Base-by-base conservation (phyloP, 2,888 invertebrate genomes). In the Eristalis arbustorum region DNA sequence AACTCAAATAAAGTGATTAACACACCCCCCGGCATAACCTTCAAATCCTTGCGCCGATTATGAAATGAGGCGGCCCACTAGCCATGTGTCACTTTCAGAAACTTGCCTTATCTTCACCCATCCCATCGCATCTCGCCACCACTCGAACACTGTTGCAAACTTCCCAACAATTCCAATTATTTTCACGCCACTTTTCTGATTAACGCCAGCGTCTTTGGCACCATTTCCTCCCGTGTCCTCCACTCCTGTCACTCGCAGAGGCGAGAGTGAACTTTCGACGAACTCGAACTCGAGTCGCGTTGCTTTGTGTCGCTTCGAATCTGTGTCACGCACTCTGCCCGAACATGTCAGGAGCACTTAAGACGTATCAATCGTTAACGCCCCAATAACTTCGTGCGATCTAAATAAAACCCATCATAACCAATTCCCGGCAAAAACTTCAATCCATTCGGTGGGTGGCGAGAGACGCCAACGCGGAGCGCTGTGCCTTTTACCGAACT, bases 331-430 rank as follows among this genome's bases (percentile, higher is more conserved):
- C 75, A 76, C 78, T 71, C 34, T 49, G 78, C 74, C 25, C 49
- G 42, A 87, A 76, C 84, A 74, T 61, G 78, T 79, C 83, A 87
- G 66, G 18, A 71, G 75, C 87, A 87, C 82, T 87, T 87, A 83
- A 72, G 63, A 63, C 82, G 75, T 78, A 87, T 83, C 82, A 87
- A 72, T 79, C 75, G 74, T 79, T 67, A 75, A 75, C 68, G 87
- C 83, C 68, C 87, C 78, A 87, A 74, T 87, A 75, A 83, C 62
- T 75, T 83, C 40, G 64, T 83, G 67, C 78, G 87, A 87, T 87
- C 79, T 67, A 75, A 87, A 87, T 87, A 82, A 82, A 87, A 75
- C 78, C 87, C 74, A 75, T 79, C 87, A 85, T 74, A 82, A 78
- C 69, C 78, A 87, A 74, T 83, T 71, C 74, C 62, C 74, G 31